Evolutionary conservation across 2,888 invertebrate species (phyloP), one percentile per base, ranked within the genome.

Genomic region (Anagyrus pseudococci): DNA sequence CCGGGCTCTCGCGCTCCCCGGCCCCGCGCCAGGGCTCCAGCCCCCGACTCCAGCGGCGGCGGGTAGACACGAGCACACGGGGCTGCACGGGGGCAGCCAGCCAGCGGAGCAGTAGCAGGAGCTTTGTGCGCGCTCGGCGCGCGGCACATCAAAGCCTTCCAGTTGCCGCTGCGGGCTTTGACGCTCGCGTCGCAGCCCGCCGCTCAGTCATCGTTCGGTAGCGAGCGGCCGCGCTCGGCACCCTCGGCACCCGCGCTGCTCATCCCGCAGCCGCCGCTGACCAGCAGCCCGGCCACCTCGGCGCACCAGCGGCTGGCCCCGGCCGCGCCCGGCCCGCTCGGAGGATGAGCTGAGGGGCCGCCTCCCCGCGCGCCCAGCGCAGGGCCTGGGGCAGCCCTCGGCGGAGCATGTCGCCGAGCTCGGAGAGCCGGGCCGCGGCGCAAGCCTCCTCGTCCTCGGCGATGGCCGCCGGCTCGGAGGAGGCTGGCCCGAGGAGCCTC

Each of bases 141-240:
- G 78, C 76, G 77, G 77, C 75, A 80, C 77, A 79, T 80, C 79
- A 79, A 80, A 80, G 79, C 79, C 75, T 76, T 76, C 76, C 73
- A 76, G 78, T 76, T 77, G 73, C 75, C 77, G 75, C 76, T 76
- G 75, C 76, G 76, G 78, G 78, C 78, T 79, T 80, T 78, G 79
- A 78, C 77, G 79, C 75, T 70, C 75, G 77, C 75, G 76, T 77
- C 77, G 77, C 76, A 75, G 74, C 75, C 75, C 75, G 73, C 73
- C 75, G 75, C 75, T 80, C 79, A 80, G 79, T 79, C 78, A 78
- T 76, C 79, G 76, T 76, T 79, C 77, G 77, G 77, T 78, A 77
- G 77, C 76, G 77, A 74, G 71, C n/a, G 15, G 73, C 75, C 73
- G 73, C 75, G 73, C 75, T 74, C 70, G 70, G 71, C 68, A 58